These are phyloP conservation scores for Delphinapterus leucas DNA, from an alignment of 2,113 vertebrate genomes.

Conservation along the genomic window DNA sequence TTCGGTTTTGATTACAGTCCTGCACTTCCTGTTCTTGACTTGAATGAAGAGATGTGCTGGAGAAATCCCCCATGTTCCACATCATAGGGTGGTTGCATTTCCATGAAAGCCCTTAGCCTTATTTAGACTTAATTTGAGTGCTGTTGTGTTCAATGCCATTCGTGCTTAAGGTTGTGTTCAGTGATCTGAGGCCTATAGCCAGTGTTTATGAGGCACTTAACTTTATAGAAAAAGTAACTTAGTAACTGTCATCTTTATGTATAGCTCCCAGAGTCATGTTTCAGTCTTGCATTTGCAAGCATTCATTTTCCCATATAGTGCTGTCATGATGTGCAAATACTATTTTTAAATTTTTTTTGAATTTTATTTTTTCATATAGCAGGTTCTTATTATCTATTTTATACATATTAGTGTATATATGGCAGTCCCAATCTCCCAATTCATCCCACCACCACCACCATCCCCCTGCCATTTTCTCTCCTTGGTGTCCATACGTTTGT, in stretches of 20 bases:
- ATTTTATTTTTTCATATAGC: no score
- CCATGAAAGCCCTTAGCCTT: background rate
- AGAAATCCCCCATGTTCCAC: background rate
- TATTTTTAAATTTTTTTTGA: background rate
- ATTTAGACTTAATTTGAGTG: background rate
- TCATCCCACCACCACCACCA: no score
- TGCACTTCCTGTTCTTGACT: constrained; percentile 29
- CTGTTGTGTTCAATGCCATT: background rate
- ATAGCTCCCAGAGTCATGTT: background rate
- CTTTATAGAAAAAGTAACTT: constrained; percentile 35
- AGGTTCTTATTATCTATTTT: no score
- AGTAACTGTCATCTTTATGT: background rate
- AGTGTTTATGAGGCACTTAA: background rate
- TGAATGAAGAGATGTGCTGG: background rate
- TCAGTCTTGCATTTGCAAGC: background rate
- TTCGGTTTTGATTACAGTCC: constrained; percentile 38
- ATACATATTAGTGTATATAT: no score
- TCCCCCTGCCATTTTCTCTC: no score
- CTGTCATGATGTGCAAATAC: background rate
- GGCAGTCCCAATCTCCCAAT: no score
- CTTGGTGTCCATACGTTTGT: no score
- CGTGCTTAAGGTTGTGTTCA: background rate
- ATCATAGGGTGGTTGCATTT: background rate
- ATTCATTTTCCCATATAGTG: background rate
- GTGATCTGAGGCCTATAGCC: background rate